phyloP scores from a whole-genome alignment of 2,797 vertebrate species.

The Mionectes olivaceus region DNA sequence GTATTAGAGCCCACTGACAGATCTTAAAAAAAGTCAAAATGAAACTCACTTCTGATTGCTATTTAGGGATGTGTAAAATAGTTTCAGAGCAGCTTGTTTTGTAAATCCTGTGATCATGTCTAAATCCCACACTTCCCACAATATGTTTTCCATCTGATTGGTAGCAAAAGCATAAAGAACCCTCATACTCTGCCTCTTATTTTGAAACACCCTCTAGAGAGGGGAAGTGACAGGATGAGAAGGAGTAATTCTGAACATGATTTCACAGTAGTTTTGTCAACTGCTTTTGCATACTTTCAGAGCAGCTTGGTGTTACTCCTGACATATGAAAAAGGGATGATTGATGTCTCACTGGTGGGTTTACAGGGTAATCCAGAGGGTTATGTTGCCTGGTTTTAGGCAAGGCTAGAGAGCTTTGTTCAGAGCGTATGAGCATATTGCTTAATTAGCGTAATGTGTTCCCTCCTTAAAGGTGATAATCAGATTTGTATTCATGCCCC shows the following conservation, averaged over 20 bases:
- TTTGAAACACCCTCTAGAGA: background rate
- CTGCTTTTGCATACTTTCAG: slow-evolving; percentile 4
- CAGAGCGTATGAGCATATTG: background rate
- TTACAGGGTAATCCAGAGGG: background rate
- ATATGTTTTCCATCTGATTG: slow-evolving; percentile 9
- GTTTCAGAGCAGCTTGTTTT: slow-evolving; percentile 58
- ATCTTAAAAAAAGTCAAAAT: slow-evolving; percentile 22
- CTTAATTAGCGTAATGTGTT: background rate
- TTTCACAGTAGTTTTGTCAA: slow-evolving; percentile 14
- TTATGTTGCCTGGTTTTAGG: background rate
- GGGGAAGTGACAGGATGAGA: background rate
- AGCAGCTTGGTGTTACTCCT: background rate
- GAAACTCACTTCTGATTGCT: slow-evolving; percentile 33
- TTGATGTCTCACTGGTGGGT: background rate
- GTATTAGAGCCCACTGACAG: slow-evolving; percentile 29
- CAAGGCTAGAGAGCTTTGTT: background rate
- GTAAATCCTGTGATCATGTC: background rate
- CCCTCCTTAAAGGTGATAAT: background rate
- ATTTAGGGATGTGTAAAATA: slow-evolving; percentile 48
- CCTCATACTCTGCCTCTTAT: background rate
- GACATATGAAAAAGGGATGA: background rate
- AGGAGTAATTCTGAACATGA: background rate
- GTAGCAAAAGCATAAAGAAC: background rate
- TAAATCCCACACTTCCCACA: slow-evolving; percentile 30
- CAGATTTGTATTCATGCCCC: background rate